Evolutionary conservation across 2,888 invertebrate species (phyloP).

Genomic region (Limenitis arthemis): DNA sequence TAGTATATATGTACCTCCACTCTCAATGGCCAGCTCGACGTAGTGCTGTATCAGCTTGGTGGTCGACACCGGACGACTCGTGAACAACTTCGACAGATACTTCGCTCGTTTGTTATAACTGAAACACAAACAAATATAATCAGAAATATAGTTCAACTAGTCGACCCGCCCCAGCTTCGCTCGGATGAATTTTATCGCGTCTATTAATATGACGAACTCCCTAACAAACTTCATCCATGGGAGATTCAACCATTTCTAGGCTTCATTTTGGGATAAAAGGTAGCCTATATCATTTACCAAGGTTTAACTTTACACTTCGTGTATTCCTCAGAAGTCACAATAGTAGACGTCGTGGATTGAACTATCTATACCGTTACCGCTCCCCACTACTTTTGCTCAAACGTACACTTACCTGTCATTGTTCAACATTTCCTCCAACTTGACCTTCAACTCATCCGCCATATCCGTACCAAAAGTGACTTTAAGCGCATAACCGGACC

Average conservation of each 20-base stretch:
- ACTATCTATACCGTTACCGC: too few relatives aligned
- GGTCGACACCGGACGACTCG: conserved; percentile 34
- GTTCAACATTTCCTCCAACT: conserved; percentile 34
- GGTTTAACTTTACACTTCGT: too few relatives aligned
- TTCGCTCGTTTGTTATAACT: conserved; percentile 44
- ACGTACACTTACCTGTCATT: conserved; percentile 34
- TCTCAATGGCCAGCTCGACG: conserved; percentile 44
- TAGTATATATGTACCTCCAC: conserved; percentile 34
- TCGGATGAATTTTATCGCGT: too few relatives aligned
- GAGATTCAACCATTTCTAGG: too few relatives aligned
- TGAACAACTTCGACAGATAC: conserved; percentile 40
- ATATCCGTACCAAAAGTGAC: conserved; percentile 32
- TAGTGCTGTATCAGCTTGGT: conserved; percentile 40
- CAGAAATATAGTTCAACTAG: too few relatives aligned
- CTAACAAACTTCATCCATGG: too few relatives aligned
- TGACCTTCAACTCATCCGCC: conserved; percentile 30
- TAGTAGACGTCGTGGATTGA: too few relatives aligned
- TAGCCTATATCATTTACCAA: too few relatives aligned
- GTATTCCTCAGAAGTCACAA: too few relatives aligned
- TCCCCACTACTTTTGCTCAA: not conserved
- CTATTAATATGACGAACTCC: too few relatives aligned
- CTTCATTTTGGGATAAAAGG: too few relatives aligned
- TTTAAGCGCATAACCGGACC: conserved; percentile 34
- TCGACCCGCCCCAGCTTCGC: too few relatives aligned
- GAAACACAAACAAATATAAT: conserved; percentile 8